A percentile compares a stretch with the other conserved stretches of the same genome.
Evolutionary conservation across 1,140 invertebrate genomes (phyloP).

Genomic region (Drosophila cardini): DNA sequence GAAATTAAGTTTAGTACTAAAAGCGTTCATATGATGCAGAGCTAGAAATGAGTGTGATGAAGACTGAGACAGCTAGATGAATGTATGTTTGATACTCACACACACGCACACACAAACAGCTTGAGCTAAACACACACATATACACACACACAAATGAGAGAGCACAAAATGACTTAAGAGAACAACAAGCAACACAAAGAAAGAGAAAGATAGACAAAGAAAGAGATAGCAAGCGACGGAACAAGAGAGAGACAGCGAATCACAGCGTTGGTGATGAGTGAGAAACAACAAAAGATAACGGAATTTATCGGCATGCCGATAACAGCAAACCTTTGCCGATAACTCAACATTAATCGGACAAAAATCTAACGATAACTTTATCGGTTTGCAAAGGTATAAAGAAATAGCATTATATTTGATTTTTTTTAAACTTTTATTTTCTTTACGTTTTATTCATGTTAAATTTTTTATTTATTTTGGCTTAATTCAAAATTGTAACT

Average conservation of each 20-base stretch:
- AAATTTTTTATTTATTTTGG: conserved; percentile 63
- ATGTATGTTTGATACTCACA: conserved; percentile 9
- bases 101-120: conserved; percentile 8
- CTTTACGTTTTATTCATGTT: conserved; percentile 52
- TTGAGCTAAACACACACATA: not conserved
- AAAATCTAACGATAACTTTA: not conserved
- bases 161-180: conserved; percentile 4
- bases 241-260: conserved; percentile 35
- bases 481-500: conserved; percentile 70
- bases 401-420: conserved; percentile 50
- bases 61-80: conserved; percentile 17
- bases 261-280: conserved; percentile 27
- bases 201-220: conserved; percentile 5
- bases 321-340: conserved; percentile 15
- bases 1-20: conserved; percentile 10
- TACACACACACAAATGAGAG: not conserved
- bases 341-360: not conserved
- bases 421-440: conserved; percentile 53
- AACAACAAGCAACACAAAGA: conserved; percentile 37
- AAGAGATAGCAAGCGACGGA: conserved; percentile 12
- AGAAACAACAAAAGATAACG: conserved; percentile 8
- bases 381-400: conserved; percentile 11
- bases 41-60: not conserved
- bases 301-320: conserved; percentile 12
- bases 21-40: conserved; percentile 10